phyloP scores from a whole-genome alignment of 2,888 invertebrate genomes.

The Malachius bipustulatus region DNA sequence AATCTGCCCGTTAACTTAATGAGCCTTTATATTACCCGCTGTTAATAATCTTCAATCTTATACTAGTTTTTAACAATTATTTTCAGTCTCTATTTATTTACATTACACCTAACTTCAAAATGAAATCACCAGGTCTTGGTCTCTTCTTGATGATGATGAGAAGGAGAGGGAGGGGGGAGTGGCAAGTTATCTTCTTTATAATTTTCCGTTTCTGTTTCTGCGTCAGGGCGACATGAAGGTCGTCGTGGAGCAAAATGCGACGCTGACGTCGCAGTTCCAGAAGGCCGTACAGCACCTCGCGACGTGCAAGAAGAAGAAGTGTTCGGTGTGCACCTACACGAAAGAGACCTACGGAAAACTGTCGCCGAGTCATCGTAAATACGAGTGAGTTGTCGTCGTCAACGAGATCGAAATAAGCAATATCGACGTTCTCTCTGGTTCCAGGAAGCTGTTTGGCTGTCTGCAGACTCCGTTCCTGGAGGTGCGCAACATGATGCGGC shows the following conservation, averaged over 20 bases:
- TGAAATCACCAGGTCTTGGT: no score
- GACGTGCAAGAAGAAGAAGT: slow-evolving; percentile 43
- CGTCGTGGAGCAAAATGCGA: slow-evolving; percentile 39
- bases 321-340: slow-evolving; percentile 48
- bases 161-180: no score
- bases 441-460: slow-evolving; percentile 45
- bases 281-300: slow-evolving; percentile 43
- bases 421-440: not conserved
- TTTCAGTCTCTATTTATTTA: no score
- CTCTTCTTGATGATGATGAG: no score
- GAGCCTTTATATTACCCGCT: no score
- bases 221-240: slow-evolving; percentile 36
- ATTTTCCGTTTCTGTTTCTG: no score
- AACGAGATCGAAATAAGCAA: no score
- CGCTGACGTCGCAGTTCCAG: slow-evolving; percentile 41
- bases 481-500: slow-evolving; percentile 44
- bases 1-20: no score
- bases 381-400: slow-evolving; percentile 38
- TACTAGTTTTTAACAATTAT: no score
- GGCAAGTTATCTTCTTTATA: no score
- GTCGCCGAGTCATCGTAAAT: slow-evolving; percentile 29
- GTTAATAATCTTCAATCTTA: no score
- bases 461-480: slow-evolving; percentile 47
- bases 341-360: slow-evolving; percentile 45
- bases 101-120: no score